Percentiles rank a stretch among this genome's conserved stretches.
phyloP scores from a whole-genome alignment of 2,888 invertebrate genomes.

The Nemurella pictetii region DNA sequence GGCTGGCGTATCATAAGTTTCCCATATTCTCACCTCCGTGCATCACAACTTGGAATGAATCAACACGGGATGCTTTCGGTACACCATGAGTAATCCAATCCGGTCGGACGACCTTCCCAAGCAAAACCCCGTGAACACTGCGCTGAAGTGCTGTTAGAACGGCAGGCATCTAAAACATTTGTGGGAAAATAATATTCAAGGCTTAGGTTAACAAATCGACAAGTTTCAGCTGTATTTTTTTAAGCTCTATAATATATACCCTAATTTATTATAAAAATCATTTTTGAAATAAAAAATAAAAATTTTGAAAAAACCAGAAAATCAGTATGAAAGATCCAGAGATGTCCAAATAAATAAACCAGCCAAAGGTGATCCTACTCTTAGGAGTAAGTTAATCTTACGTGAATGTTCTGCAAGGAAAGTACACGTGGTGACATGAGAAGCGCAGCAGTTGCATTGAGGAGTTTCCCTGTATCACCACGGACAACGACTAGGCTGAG shows the following conservation, averaged over 20 bases:
- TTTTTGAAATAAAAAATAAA: no score
- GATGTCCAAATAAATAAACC: no score
- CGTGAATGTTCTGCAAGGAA: slow-evolving; percentile 79
- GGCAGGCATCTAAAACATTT: slow-evolving; percentile 68
- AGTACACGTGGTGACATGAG: slow-evolving; percentile 81
- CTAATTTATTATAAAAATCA: no score
- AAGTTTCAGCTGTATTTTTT: no score
- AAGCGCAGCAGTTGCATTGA: slow-evolving; percentile 83
- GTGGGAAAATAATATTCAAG: slow-evolving; percentile 41
- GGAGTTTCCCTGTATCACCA: slow-evolving; percentile 88
- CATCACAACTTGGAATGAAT: slow-evolving; percentile 58
- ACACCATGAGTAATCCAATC: slow-evolving; percentile 90
- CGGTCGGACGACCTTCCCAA: slow-evolving; percentile 81
- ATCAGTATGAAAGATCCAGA: no score
- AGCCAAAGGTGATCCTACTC: no score
- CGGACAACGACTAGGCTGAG: slow-evolving; percentile 89
- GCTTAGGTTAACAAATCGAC: slow-evolving; percentile 31
- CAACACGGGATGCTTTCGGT: slow-evolving; percentile 72
- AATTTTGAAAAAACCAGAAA: no score
- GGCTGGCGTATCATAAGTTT: no score
- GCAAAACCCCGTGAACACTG: slow-evolving; percentile 84
- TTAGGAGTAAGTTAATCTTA: no score
- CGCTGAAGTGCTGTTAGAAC: slow-evolving; percentile 84
- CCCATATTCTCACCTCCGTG: slow-evolving; percentile 35
- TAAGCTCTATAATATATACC: no score